These are phyloP conservation scores for Paralichthys olivaceus DNA, from an alignment of 2,113 vertebrate species.

Conservation along the genomic window DNA sequence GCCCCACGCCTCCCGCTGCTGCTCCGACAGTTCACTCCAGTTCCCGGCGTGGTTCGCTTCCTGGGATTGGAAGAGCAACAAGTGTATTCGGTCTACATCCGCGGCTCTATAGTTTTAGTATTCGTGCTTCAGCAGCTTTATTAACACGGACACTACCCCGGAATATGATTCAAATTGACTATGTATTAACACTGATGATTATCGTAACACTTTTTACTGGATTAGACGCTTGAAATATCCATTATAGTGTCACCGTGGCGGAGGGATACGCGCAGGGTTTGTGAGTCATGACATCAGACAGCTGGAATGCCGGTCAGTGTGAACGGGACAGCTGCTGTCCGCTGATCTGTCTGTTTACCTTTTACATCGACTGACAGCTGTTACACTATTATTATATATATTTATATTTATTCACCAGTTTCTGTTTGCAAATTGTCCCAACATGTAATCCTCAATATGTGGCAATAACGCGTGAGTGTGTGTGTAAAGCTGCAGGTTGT, in stretches of 20 bases:
- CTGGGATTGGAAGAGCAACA: conserved; percentile 81
- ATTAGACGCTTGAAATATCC: not conserved
- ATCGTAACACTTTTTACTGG: not conserved
- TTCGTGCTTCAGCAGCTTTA: not conserved
- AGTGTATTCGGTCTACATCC: conserved; percentile 80
- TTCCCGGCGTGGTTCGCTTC: conserved; percentile 86
- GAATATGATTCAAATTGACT: accelerated
- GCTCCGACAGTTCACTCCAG: conserved; percentile 59
- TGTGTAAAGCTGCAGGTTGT: not conserved
- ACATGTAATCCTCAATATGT: not conserved
- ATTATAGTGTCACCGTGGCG: conserved; percentile 63
- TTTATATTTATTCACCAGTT: not conserved
- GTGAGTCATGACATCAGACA: conserved; percentile 90
- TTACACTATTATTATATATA: not conserved
- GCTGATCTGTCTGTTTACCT: conserved; percentile 65
- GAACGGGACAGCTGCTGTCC: conserved; percentile 81
- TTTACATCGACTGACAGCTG: conserved; percentile 40
- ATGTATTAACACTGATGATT: accelerated
- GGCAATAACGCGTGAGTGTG: not conserved
- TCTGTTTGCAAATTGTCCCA: conserved; percentile 10
- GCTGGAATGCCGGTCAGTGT: conserved; percentile 90
- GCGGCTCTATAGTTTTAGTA: conserved; percentile 59
- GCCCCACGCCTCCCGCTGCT: conserved; percentile 52
- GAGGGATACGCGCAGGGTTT: conserved; percentile 69
- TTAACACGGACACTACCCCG: accelerated